A percentile compares a stretch with the other conserved stretches of the same genome.
These are phyloP conservation scores for Bombylius discolor DNA, from an alignment of 2,888 invertebrate genomes.

Conservation along the genomic window DNA sequence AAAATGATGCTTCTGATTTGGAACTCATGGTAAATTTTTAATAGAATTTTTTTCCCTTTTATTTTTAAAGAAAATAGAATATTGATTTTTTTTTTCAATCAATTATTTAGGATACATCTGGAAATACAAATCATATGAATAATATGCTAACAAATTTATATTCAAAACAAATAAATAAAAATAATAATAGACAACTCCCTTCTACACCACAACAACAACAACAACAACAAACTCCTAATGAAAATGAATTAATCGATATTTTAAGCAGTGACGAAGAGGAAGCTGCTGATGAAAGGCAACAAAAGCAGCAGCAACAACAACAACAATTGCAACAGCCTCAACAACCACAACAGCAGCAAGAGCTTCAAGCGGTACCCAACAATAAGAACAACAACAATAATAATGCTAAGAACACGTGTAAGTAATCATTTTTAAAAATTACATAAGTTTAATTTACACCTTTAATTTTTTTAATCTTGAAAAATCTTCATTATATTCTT, in stretches of 20 bases:
- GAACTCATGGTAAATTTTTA: conserved; percentile 26
- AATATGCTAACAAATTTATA: conserved; percentile 40
- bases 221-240: conserved; percentile 32
- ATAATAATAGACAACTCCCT: neutral
- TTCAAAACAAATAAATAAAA: conserved; percentile 22
- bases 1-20: conserved; percentile 40
- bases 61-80: conserved; percentile 5
- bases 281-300: conserved; percentile 40
- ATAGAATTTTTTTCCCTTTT: conserved; percentile 3
- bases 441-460: too few relatives aligned
- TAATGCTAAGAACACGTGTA: neutral
- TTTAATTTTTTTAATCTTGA: too few relatives aligned
- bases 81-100: conserved; percentile 15
- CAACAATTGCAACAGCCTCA: conserved; percentile 27
- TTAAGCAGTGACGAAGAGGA: conserved; percentile 50
- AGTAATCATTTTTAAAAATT: too few relatives aligned
- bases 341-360: conserved; percentile 19
- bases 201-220: too few relatives aligned
- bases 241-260: conserved; percentile 64
- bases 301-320: conserved; percentile 27
- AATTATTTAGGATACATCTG: conserved; percentile 16
- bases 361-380: too few relatives aligned
- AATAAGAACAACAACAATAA: conserved; percentile 17
- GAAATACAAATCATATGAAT: conserved; percentile 25
- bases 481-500: too few relatives aligned